Conservation (phyloP, 2,113 vertebrate genomes). For the Gambusia affinis region DNA sequence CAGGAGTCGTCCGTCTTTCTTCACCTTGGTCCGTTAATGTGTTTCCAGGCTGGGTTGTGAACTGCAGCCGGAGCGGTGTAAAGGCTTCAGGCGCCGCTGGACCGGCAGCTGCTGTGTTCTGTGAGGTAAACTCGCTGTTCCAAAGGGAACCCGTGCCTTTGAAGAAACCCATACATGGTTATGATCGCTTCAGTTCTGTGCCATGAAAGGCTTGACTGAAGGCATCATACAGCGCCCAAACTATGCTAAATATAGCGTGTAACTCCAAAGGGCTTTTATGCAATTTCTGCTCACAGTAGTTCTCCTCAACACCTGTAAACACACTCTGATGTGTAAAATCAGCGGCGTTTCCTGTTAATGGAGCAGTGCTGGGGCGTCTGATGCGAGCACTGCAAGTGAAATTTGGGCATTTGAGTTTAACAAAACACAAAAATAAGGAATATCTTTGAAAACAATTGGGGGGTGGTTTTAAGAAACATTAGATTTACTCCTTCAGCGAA, state of each 20-base stretch:
- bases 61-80: not conserved
- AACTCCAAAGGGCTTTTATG: conserved; percentile 18
- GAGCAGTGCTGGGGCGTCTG: not conserved
- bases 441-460: not conserved
- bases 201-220: conserved; percentile 5
- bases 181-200: not conserved
- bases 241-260: conserved; percentile 16
- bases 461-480: not conserved
- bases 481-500: not conserved
- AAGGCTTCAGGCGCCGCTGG: not conserved
- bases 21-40: not conserved
- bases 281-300: conserved; percentile 1
- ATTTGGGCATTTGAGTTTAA: conserved; percentile 14
- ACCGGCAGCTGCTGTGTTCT: not conserved
- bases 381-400: conserved; percentile 3
- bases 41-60: not conserved
- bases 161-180: conserved; percentile 4
- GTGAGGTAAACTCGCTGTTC: not conserved
- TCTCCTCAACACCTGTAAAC: conserved; percentile 28
- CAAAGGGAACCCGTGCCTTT: not conserved
- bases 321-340: conserved; percentile 28
- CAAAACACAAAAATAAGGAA: not conserved
- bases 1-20: not conserved
- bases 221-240: conserved; percentile 1
- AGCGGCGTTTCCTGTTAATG: not conserved